A percentile compares a stretch with the other conserved stretches of the same genome.
phyloP scores from a whole-genome alignment of 2,113 vertebrate species.

The Arothron firmamentum region DNA sequence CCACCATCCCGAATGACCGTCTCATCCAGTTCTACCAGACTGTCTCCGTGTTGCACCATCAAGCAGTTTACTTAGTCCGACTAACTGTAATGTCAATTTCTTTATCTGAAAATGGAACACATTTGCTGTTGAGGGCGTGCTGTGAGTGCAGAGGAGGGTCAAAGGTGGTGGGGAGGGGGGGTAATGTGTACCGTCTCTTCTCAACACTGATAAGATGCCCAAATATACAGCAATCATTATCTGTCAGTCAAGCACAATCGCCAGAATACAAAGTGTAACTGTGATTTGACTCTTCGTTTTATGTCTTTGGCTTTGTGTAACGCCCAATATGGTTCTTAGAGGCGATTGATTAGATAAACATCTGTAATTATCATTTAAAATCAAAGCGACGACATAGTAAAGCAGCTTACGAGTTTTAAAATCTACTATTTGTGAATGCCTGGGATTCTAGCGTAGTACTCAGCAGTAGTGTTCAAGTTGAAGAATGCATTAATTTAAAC shows the following conservation, averaged over 20 bases:
- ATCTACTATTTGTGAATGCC: too few relatives aligned
- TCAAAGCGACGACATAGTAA: too few relatives aligned
- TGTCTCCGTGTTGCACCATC: too few relatives aligned
- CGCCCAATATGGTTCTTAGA: background rate
- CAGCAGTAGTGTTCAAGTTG: too few relatives aligned
- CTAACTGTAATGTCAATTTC: background rate
- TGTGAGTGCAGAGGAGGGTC: constrained; percentile 22
- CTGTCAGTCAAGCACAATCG: background rate
- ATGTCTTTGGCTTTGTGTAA: background rate
- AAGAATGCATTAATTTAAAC: too few relatives aligned
- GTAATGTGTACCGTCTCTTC: constrained; percentile 13
- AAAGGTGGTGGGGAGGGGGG: constrained; percentile 36
- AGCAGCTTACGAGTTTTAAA: too few relatives aligned
- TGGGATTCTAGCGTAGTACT: too few relatives aligned
- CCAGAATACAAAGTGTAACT: background rate
- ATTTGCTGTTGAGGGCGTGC: background rate
- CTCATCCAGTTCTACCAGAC: too few relatives aligned
- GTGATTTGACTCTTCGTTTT: background rate
- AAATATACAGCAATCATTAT: background rate
- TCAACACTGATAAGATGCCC: constrained; percentile 44
- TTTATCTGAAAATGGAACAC: background rate
- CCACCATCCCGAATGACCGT: too few relatives aligned
- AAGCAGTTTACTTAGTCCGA: too few relatives aligned
- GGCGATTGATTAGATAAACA: too few relatives aligned
- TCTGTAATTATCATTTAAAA: too few relatives aligned